phyloP scores from a whole-genome alignment of 1,140 invertebrate genomes.

The Cotesia typhae region DNA sequence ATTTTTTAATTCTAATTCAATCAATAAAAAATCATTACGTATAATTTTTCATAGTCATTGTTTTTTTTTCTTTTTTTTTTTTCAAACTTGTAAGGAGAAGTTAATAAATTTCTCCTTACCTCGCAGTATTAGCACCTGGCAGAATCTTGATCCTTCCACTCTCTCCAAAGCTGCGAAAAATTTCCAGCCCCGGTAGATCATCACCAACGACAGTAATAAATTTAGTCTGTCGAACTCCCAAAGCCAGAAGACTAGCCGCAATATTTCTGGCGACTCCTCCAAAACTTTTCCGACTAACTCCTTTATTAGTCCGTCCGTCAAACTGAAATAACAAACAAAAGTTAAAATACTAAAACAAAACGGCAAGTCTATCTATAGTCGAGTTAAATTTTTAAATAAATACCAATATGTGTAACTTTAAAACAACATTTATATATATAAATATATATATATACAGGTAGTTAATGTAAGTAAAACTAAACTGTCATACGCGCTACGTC shows the following conservation, averaged over 20 bases:
- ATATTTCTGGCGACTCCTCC: constrained; percentile 93
- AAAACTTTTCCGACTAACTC: constrained; percentile 70
- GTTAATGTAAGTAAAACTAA: too few relatives aligned
- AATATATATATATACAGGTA: too few relatives aligned
- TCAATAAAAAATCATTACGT: too few relatives aligned
- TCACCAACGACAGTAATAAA: constrained; percentile 85
- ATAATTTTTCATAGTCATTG: too few relatives aligned
- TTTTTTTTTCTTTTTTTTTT: too few relatives aligned
- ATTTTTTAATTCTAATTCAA: too few relatives aligned
- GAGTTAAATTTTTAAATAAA: neutral
- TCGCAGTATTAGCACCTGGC: constrained; percentile 55
- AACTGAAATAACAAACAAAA: constrained; percentile 62
- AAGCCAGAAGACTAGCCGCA: constrained; percentile 81
- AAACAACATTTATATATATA: too few relatives aligned
- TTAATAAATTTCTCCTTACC: constrained; percentile 48
- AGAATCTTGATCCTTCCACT: constrained; percentile 50
- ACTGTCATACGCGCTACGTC: too few relatives aligned
- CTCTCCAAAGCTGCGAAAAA: constrained; percentile 65
- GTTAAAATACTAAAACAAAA: constrained; percentile 19
- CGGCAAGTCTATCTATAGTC: constrained; percentile 3
- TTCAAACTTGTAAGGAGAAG: too few relatives aligned
- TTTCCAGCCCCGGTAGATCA: constrained; percentile 68
- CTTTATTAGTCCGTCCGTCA: constrained; percentile 80
- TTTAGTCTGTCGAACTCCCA: constrained; percentile 71
- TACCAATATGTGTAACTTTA: neutral